Base-by-base conservation (phyloP, 2,888 invertebrate genomes). In the Microplitis manilae region DNA sequence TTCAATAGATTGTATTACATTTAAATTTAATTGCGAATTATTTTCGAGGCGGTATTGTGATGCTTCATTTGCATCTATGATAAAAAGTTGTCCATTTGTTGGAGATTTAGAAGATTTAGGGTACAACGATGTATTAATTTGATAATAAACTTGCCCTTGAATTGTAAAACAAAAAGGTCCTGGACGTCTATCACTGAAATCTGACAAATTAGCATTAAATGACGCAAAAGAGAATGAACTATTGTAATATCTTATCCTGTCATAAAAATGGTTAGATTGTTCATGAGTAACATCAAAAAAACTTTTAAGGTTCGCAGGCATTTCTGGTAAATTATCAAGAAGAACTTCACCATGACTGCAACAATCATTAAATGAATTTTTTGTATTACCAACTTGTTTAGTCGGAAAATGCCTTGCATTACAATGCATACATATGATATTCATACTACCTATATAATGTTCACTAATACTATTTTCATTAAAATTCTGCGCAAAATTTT, bases 331-430 rank as follows among this genome's bases (percentile, higher is more conserved):
- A 8, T 39, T 61, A 70, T 78, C 61, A 59, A 72, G 59, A 13
- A 38, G 5, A 9, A 72, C 61, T 68, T 76, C 76, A 0, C 76
- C 78, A 41, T 78, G 79, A 61, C 71, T 75, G 64, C 80, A 80
- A 39, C 79, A 80, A 71, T 79, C 77, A 17, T 77, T 73, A 38
- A 80, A 80, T 8, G 72, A 77, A 76, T 73, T 50, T 72, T 69
- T 8, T 59, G 6, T 8, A 9, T 41, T 41, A 41, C 8, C 9
- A 59, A 79, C 65, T 65, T 73, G 74, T 74, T 79, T 79, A 5
- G 65, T 17, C 1, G 2, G 39, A 60, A 79, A 80, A 73, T 80
- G 79, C 9, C 76, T 17, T 17, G 17, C 80, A 13, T n/a, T 71
- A 40, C 78, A 79, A 76, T 79, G 77, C 13, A 20, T 73, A 39